A percentile compares a stretch with the other conserved stretches of the same genome.
Conservation (phyloP, 2,113 vertebrate species). For the Merops nubicus region DNA sequence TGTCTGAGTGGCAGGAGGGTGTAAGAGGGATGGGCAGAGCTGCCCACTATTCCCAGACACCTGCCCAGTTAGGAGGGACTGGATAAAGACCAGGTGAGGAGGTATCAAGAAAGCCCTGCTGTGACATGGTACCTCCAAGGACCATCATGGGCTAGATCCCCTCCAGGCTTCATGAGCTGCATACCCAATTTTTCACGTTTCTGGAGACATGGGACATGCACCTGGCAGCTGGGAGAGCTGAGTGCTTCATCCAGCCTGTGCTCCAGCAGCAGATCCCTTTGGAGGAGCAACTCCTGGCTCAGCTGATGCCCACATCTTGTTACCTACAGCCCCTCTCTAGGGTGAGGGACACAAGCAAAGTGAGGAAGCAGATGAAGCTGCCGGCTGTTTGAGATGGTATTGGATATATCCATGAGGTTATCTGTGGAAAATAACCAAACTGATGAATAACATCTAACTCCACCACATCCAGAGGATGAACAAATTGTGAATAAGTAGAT, state of each 20-base stretch:
- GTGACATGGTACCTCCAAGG: background rate
- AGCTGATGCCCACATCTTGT: background rate
- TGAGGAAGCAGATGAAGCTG: accelerated
- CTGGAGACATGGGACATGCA: background rate
- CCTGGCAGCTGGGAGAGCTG: background rate
- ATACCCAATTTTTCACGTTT: accelerated
- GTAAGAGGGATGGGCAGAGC: background rate
- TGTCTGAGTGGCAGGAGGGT: background rate
- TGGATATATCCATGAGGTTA: background rate
- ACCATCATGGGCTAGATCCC: background rate
- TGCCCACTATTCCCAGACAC: background rate
- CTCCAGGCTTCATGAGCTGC: accelerated
- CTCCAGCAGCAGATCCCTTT: background rate
- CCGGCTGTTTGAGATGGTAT: background rate
- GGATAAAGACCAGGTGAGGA: background rate
- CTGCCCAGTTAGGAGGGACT: background rate
- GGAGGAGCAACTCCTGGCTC: background rate
- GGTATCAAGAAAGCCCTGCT: background rate
- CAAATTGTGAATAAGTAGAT: background rate
- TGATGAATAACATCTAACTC: background rate
- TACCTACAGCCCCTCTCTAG: background rate
- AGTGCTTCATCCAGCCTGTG: background rate
- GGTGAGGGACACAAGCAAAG: background rate
- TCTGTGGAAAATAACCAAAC: background rate
- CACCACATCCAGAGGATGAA: background rate